phyloP scores from a whole-genome alignment of 2,888 invertebrate genomes.

The Pristionchus maxplancki region DNA sequence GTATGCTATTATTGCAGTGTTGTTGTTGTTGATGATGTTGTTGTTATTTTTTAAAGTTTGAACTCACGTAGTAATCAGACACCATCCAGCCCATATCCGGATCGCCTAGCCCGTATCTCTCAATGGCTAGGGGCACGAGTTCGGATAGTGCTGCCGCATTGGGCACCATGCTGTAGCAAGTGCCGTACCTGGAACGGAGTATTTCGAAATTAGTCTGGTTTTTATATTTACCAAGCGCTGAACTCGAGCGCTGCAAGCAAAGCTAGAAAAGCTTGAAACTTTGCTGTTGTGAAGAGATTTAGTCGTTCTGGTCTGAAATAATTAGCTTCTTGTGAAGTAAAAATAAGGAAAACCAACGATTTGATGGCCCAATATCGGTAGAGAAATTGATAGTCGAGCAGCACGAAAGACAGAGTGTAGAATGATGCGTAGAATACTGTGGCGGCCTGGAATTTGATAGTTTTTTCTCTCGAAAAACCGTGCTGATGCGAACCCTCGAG shows the following conservation, averaged over 20 bases:
- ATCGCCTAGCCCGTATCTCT: neutral
- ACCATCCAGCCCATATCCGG: neutral
- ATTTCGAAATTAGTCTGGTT: neutral
- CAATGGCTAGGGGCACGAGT: neutral
- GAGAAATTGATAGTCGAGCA: slow-evolving; percentile 19
- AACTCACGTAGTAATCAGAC: neutral
- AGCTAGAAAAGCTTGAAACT: neutral
- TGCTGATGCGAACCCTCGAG: neutral
- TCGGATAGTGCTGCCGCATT: neutral
- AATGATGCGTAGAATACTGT: neutral
- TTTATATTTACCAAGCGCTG: neutral
- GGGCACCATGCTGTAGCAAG: neutral
- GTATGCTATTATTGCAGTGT: no score
- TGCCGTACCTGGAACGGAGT: neutral
- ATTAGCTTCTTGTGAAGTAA: neutral
- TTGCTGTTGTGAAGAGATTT: neutral
- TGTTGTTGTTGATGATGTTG: no score
- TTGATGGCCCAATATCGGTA: neutral
- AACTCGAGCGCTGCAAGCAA: neutral
- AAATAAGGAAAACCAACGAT: neutral
- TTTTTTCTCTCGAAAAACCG: neutral
- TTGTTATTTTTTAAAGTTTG: neutral
- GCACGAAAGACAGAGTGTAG: neutral
- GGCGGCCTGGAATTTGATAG: neutral
- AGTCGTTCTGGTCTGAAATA: neutral